These are phyloP conservation scores for Myotis myotis DNA, from an alignment of 2,797 vertebrate genomes.

Conservation along the genomic window DNA sequence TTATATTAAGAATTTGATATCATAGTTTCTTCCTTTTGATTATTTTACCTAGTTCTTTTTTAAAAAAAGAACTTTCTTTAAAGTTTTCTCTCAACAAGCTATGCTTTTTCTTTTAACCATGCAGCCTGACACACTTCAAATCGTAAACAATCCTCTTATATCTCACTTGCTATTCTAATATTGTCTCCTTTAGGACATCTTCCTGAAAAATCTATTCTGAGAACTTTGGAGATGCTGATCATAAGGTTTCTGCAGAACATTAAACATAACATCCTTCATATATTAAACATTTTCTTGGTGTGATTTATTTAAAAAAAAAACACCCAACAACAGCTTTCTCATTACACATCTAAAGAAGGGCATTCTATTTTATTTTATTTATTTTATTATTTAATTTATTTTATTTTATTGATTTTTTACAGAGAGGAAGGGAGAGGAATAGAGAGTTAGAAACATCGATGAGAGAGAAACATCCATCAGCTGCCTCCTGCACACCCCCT, in stretches of 20 bases:
- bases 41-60: not conserved
- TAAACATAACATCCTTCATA: not conserved
- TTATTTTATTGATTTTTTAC: too few species aligned
- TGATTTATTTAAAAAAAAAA: not conserved
- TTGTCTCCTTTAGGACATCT: not conserved
- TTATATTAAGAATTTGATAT: not conserved
- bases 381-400: too few species aligned
- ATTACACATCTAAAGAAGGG: not conserved
- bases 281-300: constrained; percentile 12
- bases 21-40: not conserved
- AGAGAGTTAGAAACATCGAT: too few species aligned
- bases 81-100: not conserved
- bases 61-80: not conserved
- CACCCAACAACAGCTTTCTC: not conserved
- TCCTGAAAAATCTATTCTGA: constrained; percentile 17
- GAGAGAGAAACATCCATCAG: too few species aligned
- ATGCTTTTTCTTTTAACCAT: not conserved
- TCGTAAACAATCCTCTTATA: not conserved
- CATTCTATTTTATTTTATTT: too few species aligned
- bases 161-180: not conserved
- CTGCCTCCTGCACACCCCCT: too few species aligned
- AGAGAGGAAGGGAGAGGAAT: too few species aligned
- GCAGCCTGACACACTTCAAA: not conserved
- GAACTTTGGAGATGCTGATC: not conserved
- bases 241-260: not conserved